A percentile compares a stretch with the other conserved stretches of the same genome.
Conservation (phyloP, 2,113 vertebrate genomes). For the Atrichornis clamosus region DNA sequence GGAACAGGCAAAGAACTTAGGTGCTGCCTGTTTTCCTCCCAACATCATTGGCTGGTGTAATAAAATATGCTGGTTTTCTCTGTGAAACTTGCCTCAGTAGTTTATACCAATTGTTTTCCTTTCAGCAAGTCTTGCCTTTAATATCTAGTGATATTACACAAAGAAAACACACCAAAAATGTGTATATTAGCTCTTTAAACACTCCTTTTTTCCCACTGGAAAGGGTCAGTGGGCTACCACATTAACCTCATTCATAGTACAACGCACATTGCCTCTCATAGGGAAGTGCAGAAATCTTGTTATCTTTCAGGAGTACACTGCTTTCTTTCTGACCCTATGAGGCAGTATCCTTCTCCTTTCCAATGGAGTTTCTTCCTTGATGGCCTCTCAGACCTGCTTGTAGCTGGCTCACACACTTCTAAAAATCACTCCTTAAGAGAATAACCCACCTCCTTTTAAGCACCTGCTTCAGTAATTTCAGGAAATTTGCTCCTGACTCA, state of each 20-base stretch:
- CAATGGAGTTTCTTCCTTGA: not conserved
- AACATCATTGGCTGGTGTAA: not conserved
- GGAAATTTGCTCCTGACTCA: slow-evolving; percentile 36
- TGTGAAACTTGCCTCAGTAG: not conserved
- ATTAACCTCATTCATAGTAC: not conserved
- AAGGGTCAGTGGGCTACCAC: not conserved
- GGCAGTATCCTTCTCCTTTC: not conserved
- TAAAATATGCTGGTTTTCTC: not conserved
- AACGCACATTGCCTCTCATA: not conserved
- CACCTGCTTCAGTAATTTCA: slow-evolving; percentile 44
- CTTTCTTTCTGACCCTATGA: not conserved
- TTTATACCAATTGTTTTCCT: not conserved
- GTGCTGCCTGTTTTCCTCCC: not conserved
- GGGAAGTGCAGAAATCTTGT: not conserved
- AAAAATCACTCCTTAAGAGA: not conserved
- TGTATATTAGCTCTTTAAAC: not conserved
- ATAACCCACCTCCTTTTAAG: not conserved
- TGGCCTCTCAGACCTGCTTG: not conserved
- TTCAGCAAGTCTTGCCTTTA: not conserved
- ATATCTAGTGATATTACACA: not conserved
- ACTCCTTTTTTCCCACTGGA: not conserved
- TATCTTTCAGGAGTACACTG: not conserved
- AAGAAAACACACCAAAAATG: not conserved
- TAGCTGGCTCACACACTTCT: not conserved
- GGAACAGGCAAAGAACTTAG: not conserved